Evolutionary conservation across 2,888 invertebrate species (phyloP), one percentile per base, ranked within the genome.

Genomic region (Scelioninae gen. 1): DNA sequence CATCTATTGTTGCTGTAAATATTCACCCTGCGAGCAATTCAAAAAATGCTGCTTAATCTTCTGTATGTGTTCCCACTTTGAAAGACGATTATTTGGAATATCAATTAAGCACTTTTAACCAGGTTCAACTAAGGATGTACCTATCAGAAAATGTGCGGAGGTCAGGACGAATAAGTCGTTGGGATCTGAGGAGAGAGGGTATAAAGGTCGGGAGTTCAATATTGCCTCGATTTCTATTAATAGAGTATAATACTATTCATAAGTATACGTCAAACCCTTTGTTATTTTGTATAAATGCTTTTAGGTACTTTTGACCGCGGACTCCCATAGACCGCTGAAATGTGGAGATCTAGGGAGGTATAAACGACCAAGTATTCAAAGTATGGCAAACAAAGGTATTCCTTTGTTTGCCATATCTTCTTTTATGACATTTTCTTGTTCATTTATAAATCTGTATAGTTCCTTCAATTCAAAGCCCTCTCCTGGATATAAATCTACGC

Each of bases 141-240:
- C 43, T 4, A 58, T 58, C 23, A 58, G n/a, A 23, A 58, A 58
- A 23, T 58, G 58, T 0, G 38, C 15, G 2, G 58, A 16, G 0
- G 58, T 58, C 4, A 58, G 7, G 4, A 40, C 2, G 4, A 23
- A n/a, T 0, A 58, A 11, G 10, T 58, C 43, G 23, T 58, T 58
- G 6, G 58, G 58, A n/a, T 58, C 58, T 0, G 58, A 58, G 16
- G 58, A 58, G 0, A 58, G 16, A 9, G 38, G 58, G 3, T 16
- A 40, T 23, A 58, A 23, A 6, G 58, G 43, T 9, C 58, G 38
- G 2, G 40, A 58, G 40, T 58, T 38, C 13, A 58, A 40, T 9
- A 58, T 16, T 0, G 31, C 58, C 10, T 58, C 58, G 6, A 58
- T 58, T 23, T 58, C 40, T 10, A 23, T 40, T 9, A 43, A 10